Conservation (phyloP, 2,113 vertebrate genomes). For the Mormoops blainvillei region DNA sequence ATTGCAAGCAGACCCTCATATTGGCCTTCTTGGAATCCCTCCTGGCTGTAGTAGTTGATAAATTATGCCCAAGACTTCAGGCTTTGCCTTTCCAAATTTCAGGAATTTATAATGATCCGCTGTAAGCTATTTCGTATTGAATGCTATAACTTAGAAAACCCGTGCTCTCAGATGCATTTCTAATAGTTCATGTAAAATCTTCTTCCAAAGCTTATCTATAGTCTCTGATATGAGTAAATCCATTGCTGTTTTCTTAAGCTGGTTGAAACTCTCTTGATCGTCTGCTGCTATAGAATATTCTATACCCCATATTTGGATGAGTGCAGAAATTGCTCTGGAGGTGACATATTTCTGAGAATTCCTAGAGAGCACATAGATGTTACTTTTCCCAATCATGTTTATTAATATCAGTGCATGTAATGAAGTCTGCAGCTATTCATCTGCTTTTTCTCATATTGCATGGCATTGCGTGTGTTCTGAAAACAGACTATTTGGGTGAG, state of each 20-base stretch:
- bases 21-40: not conserved
- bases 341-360: not conserved
- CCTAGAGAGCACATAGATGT: not conserved
- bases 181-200: not conserved
- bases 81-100: not conserved
- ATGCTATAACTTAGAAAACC: not conserved
- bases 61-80: not conserved
- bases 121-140: not conserved
- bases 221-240: not conserved
- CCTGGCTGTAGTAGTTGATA: not conserved
- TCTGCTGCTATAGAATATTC: not conserved
- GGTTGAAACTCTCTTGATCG: not conserved
- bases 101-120: not conserved
- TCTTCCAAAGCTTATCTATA: not conserved
- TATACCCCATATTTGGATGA: not conserved
- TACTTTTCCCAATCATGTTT: not conserved
- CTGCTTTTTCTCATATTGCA: not conserved
- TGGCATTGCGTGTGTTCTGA: not conserved
- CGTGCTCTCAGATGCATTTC: not conserved
- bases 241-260: not conserved
- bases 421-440: not conserved
- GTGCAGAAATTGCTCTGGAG: not conserved
- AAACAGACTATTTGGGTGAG: fast-evolving
- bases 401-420: not conserved
- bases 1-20: not conserved